Conservation (phyloP, 2,888 invertebrate genomes). For the Sinelater perroti region DNA sequence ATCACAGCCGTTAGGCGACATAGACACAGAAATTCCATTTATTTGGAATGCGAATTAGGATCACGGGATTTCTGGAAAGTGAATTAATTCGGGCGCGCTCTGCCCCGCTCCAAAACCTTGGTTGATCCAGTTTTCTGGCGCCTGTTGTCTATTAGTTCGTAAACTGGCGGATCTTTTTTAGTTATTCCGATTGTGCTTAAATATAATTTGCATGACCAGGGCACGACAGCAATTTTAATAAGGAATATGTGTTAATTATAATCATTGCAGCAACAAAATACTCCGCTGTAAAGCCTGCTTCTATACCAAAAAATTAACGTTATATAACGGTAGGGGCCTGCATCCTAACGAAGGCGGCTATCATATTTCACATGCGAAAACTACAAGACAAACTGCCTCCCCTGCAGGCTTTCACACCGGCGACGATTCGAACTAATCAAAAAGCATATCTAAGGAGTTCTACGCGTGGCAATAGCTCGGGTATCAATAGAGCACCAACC, state of each 20-base stretch:
- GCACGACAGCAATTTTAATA: too few relatives aligned
- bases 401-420: conserved; percentile 34
- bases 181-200: too few relatives aligned
- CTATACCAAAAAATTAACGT: conserved; percentile 4
- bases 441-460: conserved; percentile 37
- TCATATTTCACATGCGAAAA: conserved; percentile 32
- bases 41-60: conserved; percentile 33
- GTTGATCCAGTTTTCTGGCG: conserved; percentile 8
- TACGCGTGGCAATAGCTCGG: conserved; percentile 37
- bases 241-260: too few relatives aligned
- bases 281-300: neutral
- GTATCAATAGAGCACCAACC: conserved; percentile 40
- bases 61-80: conserved; percentile 23
- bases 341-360: conserved; percentile 26
- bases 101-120: conserved; percentile 15
- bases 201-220: too few relatives aligned
- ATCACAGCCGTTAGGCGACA: conserved; percentile 32
- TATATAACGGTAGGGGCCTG: conserved; percentile 29
- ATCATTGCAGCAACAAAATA: too few relatives aligned
- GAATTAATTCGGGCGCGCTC: conserved; percentile 14
- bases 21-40: conserved; percentile 37
- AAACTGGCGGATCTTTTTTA: too few relatives aligned
- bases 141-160: too few relatives aligned
- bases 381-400: conserved; percentile 31
- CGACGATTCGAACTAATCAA: conserved; percentile 34